phyloP scores from a whole-genome alignment of 1,140 invertebrate species.

The Listronotus bonariensis region DNA sequence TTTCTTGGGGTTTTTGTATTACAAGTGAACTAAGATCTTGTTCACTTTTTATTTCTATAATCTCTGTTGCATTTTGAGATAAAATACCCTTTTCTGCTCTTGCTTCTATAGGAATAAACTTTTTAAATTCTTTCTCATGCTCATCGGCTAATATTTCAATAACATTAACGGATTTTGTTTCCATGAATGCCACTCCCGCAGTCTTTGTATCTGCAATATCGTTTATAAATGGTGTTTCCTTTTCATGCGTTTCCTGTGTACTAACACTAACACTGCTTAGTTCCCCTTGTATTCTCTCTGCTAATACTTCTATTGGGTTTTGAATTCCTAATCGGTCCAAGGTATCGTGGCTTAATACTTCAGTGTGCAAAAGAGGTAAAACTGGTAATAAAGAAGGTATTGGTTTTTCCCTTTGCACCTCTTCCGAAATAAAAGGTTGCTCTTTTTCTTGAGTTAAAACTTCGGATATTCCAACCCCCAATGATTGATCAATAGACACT shows the following conservation, averaged over 20 bases:
- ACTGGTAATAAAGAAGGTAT: slow-evolving; percentile 41
- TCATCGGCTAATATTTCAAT: slow-evolving; percentile 55
- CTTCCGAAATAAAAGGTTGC: slow-evolving; percentile 47
- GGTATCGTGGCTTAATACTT: slow-evolving; percentile 39
- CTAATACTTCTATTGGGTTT: slow-evolving; percentile 30
- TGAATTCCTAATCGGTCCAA: slow-evolving; percentile 29
- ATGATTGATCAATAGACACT: slow-evolving; percentile 55
- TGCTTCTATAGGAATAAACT: slow-evolving; percentile 5
- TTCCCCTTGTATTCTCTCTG: slow-evolving; percentile 50
- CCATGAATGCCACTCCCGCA: slow-evolving; percentile 40
- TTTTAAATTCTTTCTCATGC: slow-evolving; percentile 53
- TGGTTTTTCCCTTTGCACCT: slow-evolving; percentile 52
- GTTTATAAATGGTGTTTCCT: slow-evolving; percentile 49
- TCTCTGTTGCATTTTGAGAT: slow-evolving; percentile 37
- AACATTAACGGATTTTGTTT: slow-evolving; percentile 52
- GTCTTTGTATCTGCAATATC: slow-evolving; percentile 31
- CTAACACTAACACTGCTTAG: slow-evolving; percentile 58
- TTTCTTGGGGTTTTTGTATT: slow-evolving; percentile 41
- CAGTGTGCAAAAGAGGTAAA: slow-evolving; percentile 21
- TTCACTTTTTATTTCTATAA: slow-evolving; percentile 44
- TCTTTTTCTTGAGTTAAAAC: slow-evolving; percentile 60
- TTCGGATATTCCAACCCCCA: slow-evolving; percentile 57
- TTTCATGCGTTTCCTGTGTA: slow-evolving; percentile 57
- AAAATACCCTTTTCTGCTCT: slow-evolving; percentile 28
- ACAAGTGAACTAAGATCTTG: slow-evolving; percentile 42